Evolutionary conservation across 2,797 vertebrate species (phyloP).

Genomic region (Sandelia bainsii): DNA sequence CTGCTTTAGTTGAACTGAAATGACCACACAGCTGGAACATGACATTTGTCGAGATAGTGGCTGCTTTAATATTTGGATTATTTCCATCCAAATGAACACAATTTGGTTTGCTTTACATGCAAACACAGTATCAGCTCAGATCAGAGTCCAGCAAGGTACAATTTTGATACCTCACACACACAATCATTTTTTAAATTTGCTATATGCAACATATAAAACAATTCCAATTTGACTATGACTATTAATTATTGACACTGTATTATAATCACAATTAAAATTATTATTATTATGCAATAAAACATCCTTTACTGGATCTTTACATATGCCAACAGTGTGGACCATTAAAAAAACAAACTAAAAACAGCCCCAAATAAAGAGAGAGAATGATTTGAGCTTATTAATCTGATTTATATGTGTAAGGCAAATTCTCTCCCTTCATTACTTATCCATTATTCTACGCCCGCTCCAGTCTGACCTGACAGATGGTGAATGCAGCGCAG

Average conservation of each 20-base stretch:
- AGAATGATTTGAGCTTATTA: slow-evolving; percentile 4
- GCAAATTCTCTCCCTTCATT: slow-evolving; percentile 5
- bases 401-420: slow-evolving; percentile 21
- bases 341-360: not conserved
- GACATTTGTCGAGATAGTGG: not conserved
- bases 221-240: not conserved
- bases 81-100: slow-evolving; percentile 34
- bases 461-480: slow-evolving; percentile 12
- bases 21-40: slow-evolving; percentile 40
- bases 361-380: slow-evolving; percentile 4
- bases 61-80: slow-evolving; percentile 44
- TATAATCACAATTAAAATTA: no score
- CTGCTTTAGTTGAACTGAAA: slow-evolving; percentile 26
- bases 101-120: slow-evolving; percentile 15
- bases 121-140: slow-evolving; percentile 16
- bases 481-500: slow-evolving; percentile 27
- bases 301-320: not conserved
- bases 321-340: not conserved
- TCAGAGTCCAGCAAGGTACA: not conserved
- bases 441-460: slow-evolving; percentile 17
- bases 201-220: not conserved
- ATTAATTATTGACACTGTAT: not conserved
- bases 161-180: slow-evolving; percentile 8
- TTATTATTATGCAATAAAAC: not conserved
- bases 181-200: not conserved